A percentile compares a stretch with the other conserved stretches of the same genome.
Evolutionary conservation across 1,140 invertebrate genomes (phyloP).

Genomic region (Bombus balteatus): DNA sequence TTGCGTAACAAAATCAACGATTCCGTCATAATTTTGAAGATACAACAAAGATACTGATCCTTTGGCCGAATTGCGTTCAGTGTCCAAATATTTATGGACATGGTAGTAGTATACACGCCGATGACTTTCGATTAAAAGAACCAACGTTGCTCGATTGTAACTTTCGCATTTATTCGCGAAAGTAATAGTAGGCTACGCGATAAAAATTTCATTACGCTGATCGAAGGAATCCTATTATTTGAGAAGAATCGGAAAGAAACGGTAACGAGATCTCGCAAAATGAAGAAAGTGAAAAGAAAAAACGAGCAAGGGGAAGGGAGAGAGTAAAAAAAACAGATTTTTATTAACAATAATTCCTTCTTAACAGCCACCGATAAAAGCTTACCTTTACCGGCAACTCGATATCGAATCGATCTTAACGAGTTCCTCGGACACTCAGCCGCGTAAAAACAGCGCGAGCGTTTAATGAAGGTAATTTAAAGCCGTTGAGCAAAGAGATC

Average conservation of each 20-base stretch:
- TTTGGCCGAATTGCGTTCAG: not conserved
- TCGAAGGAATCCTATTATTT: not conserved
- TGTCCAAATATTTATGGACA: not conserved
- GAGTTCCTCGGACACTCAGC: conserved; percentile 33
- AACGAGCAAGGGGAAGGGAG: not conserved
- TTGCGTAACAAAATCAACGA: not conserved
- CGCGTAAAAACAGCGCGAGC: conserved; percentile 33
- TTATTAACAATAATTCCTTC: conserved; percentile 55
- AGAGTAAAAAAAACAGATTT: not conserved
- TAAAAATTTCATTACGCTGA: conserved; percentile 7
- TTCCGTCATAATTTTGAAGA: not conserved
- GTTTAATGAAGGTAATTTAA: conserved; percentile 48
- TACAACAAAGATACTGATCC: not conserved
- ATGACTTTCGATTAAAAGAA: not conserved
- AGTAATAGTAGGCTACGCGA: not conserved
- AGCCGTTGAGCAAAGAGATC: conserved; percentile 32
- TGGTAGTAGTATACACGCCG: not conserved
- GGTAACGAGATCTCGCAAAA: too few species aligned
- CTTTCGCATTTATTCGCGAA: too few species aligned
- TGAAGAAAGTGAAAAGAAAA: rapidly evolving
- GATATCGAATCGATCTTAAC: conserved; percentile 39
- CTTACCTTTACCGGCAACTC: not conserved
- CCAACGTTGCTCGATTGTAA: not conserved
- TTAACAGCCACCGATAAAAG: conserved; percentile 30
- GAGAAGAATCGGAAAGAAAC: not conserved